Evolutionary conservation across 2,797 vertebrate genomes (phyloP).

Genomic region (Eupleurogrammus muticus): DNA sequence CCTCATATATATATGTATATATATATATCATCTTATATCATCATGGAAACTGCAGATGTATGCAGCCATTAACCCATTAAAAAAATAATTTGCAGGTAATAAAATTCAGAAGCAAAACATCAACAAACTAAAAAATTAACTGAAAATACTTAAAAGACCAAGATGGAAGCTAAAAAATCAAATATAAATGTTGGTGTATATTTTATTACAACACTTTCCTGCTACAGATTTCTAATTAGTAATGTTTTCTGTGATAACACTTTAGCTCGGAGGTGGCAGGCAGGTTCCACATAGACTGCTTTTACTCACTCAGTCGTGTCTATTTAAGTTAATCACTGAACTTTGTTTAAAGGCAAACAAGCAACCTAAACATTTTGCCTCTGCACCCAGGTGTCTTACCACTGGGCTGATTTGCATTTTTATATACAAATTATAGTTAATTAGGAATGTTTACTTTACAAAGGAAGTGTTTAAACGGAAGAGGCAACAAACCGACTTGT

Average conservation of each 20-base stretch:
- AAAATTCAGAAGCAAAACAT: neutral
- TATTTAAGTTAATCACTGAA: neutral
- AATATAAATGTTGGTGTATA: constrained; percentile 6
- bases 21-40: no score
- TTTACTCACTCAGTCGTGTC: neutral
- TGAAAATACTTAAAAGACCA: neutral
- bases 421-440: constrained; percentile 10
- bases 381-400: constrained; percentile 20
- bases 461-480: neutral
- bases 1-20: no score
- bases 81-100: neutral
- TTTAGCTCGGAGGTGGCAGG: neutral
- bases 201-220: neutral
- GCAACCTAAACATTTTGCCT: neutral
- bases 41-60: no score
- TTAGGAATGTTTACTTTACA: neutral
- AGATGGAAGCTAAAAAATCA: neutral
- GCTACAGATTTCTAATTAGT: neutral
- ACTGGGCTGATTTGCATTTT: constrained; percentile 15
- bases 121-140: neutral
- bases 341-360: constrained; percentile 1
- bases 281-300: neutral
- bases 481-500: neutral
- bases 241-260: neutral
- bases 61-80: no score